Evolutionary conservation across 2,797 vertebrate genomes (phyloP), one percentile per base, ranked within the genome.

Genomic region (Meda fulgida): DNA sequence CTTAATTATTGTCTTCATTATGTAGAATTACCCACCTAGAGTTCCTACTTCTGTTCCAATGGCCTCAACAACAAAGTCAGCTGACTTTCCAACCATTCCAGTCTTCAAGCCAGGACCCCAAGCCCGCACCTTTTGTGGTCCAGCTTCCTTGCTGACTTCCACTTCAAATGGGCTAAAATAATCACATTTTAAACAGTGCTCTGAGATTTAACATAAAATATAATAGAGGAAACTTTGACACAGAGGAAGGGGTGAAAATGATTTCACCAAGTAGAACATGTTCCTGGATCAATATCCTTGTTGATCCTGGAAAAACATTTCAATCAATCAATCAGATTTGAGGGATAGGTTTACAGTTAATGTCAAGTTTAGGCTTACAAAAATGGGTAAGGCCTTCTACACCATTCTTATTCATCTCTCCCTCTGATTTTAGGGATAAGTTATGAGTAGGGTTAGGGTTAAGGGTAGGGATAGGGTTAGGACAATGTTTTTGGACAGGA

Each of bases 51-150:
- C 98, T 0, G 95, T 97, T 90, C 98, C 98, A 0, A 98, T 96
- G 55, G 98, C 97, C 89, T 99, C 98, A 1, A 99, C 98, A 69
- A 99, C 97, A 83, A 99, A 99, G 92, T 99, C 97, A 1, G 98
- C 98, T 0, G 98, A 97, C 91, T 97, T 97, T 80, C 98, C 98
- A 90, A 99, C 98, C 91, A 97, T 95, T 38, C 98, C 98, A 0
- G 97, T 99, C 91, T 96, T 95, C 83, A 99, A 92, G 58, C 98
- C 98, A 0, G 98, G 98, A 38, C 98, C 98, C 98, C 98, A 99
- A 86, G 98, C 98, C 48, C 98, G 94, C 4, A 99, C 98, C 91
- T 99, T 99, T 95, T 99, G 98, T 2, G 91, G 7, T 21, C 97
- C 97, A 0, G 96, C 95, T 77, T 97, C 97, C 0, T 91, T 91